These are phyloP conservation scores for Myodes glareolus DNA, from an alignment of 2,113 vertebrate genomes.

Conservation along the genomic window DNA sequence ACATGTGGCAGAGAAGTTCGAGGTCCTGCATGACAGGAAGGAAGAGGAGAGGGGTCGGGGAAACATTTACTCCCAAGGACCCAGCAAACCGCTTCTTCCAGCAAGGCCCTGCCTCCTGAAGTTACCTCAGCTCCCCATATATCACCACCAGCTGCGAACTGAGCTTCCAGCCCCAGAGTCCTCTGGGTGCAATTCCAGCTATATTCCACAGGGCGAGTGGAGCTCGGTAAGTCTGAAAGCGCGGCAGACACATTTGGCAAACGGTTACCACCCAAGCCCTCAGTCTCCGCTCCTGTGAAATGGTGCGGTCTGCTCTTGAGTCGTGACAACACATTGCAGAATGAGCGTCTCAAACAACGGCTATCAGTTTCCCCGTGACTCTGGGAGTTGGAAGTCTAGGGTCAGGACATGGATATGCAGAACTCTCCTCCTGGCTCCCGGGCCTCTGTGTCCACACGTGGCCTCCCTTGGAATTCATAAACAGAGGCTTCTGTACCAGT, in stretches of 20 bases:
- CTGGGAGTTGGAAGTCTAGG: neutral
- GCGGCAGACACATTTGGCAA: neutral
- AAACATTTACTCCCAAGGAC: neutral
- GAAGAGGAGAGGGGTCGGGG: neutral
- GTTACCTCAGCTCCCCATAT: neutral
- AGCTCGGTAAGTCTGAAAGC: neutral
- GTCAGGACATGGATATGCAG: neutral
- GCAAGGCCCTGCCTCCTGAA: neutral
- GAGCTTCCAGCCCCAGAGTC: neutral
- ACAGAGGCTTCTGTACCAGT: neutral
- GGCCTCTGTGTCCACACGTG: neutral
- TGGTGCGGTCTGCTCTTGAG: neutral
- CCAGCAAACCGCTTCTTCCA: neutral
- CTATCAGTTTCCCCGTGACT: neutral
- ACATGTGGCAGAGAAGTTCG: neutral
- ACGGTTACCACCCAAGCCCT: neutral
- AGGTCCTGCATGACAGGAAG: too few relatives aligned
- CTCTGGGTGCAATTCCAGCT: neutral
- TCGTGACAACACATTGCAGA: neutral
- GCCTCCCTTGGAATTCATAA: neutral
- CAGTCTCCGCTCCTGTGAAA: neutral
- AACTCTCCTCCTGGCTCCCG: neutral
- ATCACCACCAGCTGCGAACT: neutral
- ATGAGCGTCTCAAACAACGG: neutral
- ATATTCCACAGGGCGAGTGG: neutral